Evolutionary conservation across 2,888 invertebrate species (phyloP), one percentile per base, ranked within the genome.

Genomic region (Tribolium freemani): DNA sequence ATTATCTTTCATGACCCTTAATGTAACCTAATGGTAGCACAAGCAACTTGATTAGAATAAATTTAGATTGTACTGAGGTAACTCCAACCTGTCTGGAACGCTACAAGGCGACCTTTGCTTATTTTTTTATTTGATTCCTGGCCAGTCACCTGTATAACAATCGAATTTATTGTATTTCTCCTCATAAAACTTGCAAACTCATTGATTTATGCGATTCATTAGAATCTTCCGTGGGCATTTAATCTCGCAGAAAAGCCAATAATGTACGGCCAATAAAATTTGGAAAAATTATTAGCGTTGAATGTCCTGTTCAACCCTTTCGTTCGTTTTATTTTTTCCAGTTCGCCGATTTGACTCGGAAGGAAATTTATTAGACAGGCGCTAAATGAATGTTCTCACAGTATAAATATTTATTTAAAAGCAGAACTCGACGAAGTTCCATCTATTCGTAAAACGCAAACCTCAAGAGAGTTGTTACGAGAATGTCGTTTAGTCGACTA

Each of bases 301-400:
- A 60, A 46, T 26, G 50, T 64, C 16, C 51, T 54, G 44, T 38
- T 53, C 38, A 53, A 51, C 63, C 63, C 53, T 63, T 53, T 44
- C 31, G 48, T 26, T 46, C 51, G 53, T 21, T 69, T 60, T 48
- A 58, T 51, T 69, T 69, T 58, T 68, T 50, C 68, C 50, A 11
- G 51, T 69, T 51, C 46, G 58, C 26, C 60, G 54, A 51, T 61
- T 69, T 8, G 26, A 51, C 46, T 54, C 66, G 26, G 31, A 57
- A 50, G 61, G 8, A 58, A 60, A 70, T 70, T 70, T 63, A 63
- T 70, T 70, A 16, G 54, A 48, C 63, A 38, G 68, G 51, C 44
- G 51, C 50, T 31, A 68, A 68, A 68, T 68, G 61, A 30, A 61
- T 69, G 31, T 69, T 58, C 45, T 0, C 57, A 45, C n/a, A 9